These are phyloP conservation scores for Bedellia somnulentella DNA, from an alignment of 2,888 invertebrate species.

Conservation along the genomic window DNA sequence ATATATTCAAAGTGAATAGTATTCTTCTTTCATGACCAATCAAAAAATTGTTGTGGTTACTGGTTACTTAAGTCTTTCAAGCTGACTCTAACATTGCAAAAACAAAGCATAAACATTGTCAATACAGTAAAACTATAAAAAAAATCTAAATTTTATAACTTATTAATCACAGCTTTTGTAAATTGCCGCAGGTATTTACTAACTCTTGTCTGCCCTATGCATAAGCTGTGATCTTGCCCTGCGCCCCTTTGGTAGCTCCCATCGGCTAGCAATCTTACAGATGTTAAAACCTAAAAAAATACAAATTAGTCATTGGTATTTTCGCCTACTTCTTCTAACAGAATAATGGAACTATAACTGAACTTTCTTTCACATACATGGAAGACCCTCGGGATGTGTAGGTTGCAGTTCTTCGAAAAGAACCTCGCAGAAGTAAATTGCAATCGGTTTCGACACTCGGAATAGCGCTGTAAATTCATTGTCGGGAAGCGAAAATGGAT, in stretches of 20 bases:
- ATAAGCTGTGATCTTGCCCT: constrained; percentile 2
- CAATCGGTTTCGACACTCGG: too few relatives aligned
- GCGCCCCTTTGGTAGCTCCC: constrained; percentile 3
- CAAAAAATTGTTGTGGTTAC: too few relatives aligned
- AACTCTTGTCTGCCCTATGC: constrained; percentile 3
- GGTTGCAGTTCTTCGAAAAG: neutral
- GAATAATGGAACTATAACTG: neutral
- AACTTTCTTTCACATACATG: neutral
- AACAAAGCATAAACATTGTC: too few relatives aligned
- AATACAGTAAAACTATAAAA: too few relatives aligned
- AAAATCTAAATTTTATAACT: too few relatives aligned
- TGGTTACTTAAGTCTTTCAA: too few relatives aligned
- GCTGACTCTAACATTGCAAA: too few relatives aligned
- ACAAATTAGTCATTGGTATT: neutral
- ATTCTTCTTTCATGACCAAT: too few relatives aligned
- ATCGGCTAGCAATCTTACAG: neutral
- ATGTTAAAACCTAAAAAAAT: constrained; percentile 2
- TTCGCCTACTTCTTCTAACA: neutral
- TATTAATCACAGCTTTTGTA: constrained; percentile 2
- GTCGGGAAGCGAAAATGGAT: too few relatives aligned
- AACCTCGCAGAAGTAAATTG: neutral
- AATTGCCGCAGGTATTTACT: constrained; percentile 3
- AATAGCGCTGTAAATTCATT: too few relatives aligned
- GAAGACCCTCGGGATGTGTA: neutral
- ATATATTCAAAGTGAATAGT: too few relatives aligned